Evolutionary conservation across 2,113 vertebrate genomes (phyloP), one percentile per base, ranked within the genome.

Genomic region (Shinisaurus crocodilurus): DNA sequence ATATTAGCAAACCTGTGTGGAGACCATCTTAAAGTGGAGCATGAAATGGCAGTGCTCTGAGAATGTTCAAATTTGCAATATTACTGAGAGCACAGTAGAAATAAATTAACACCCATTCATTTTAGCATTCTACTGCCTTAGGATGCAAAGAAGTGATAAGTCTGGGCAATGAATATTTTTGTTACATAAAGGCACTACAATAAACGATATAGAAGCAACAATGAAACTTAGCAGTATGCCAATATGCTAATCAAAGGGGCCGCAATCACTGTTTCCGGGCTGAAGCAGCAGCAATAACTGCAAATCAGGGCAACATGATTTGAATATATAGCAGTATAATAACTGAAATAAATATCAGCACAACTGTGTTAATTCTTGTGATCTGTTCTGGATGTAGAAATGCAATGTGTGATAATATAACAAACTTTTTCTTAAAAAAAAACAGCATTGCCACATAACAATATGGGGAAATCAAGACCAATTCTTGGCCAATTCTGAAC

Each of bases 1-100:
- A 90, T 91, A 87, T 23, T 86, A 60, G 88, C 86, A n/a, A 82
- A 75, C 72, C 32, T 16, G 7, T 75, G 16, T 37, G n/a, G 50
- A 45, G 54, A 29, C 93, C 76, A 29, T 85, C 79, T 43, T 27
- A 3, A 85, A 27, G 32, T 76, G 90, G 89, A 88, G 94, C 88
- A 75, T 89, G 82, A 90, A 34, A 82, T 0, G 0, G 50, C 23
- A 85, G 82, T 0, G 0, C 1, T 92, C 90, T 91, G 54, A 60
- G 29, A 89, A 75, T 60, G 43, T 18, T 88, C 91, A 85, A 72
- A 27, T 89, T 88, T 57, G 25, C 86, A 65, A 50, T 93, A 65
- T 1, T 93, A 87, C 54, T 75, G 89, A 88, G 40, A 3, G 34
- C 70, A 43, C 69, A 93, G 45, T 45, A 86, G 67, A 90, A 89